Evolutionary conservation across 2,888 invertebrate species (phyloP), one percentile per base, ranked within the genome.

Genomic region (Boloria selene): DNA sequence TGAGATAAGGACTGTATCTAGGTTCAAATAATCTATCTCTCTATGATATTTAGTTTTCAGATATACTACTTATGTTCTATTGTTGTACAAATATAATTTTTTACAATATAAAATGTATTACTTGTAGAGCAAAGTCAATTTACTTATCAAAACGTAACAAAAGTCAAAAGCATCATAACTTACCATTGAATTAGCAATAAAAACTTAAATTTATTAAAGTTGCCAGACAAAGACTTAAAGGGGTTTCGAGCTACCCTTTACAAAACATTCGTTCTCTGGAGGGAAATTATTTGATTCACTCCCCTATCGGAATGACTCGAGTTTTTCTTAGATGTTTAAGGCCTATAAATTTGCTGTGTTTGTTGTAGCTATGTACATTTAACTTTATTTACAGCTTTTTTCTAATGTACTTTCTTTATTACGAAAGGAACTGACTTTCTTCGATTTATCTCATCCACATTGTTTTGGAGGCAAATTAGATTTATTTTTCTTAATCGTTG

Each of bases 281-380:
- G 77, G 78, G 76, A 77, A 82, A 84, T 85, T 80, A 82, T 86
- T 87, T 87, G 84, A 87, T 87, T 86, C 87, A 84, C 82, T 84
- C 79, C 80, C 80, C 77, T 70, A 72, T 75, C 73, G 73, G 80
- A 86, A 84, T 88, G 87, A 88, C 87, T 82, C 14, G 77, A 78
- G 78, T 83, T 75, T 72, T 74, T 72, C 70, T 71, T 62, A 65
- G 77, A 79, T 83, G 80, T 83, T 84, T 82, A 83, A 83, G 83
- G 82, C 83, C 84, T 77, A 89, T 89, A 90, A 89, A 90, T 90
- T 86, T 81, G 74, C 78, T 81, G 80, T 81, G 84, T 79, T 79
- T 80, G 77, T 81, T 79, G 76, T 84, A 80, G 80, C 75, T 81
- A 79, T 79, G 76, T 82, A 80, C 74, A 73, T 56, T 56, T 45